Percentiles rank a stretch among this genome's conserved stretches.
Evolutionary conservation across 37 sponge, comb jelly and placozoan species (phyloP).

Genomic region (Cladorhizidae sp.): DNA sequence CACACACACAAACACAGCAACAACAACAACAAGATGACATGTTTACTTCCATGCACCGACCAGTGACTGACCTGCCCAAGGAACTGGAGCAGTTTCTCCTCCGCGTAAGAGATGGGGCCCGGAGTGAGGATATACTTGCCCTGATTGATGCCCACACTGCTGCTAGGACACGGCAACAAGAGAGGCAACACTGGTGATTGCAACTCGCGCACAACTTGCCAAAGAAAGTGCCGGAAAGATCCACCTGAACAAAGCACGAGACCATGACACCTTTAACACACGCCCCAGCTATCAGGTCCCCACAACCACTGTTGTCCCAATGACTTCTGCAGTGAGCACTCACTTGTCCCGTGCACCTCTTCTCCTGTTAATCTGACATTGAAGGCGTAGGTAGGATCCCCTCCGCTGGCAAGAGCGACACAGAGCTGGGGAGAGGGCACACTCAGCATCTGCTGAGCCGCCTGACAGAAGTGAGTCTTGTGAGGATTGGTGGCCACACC

Average conservation of each 20-base stretch:
- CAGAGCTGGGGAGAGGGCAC: conserved; percentile 87
- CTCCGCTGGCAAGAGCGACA: conserved; percentile 90
- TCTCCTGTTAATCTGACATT: conserved; percentile 94
- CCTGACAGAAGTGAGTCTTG: conserved; percentile 85
- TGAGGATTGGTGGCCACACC: conserved; percentile 34
- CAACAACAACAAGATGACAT: conserved; percentile 15
- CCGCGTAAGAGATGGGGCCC: conserved; percentile 76
- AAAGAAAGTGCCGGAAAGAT: conserved; percentile 94
- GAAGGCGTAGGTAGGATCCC: conserved; percentile 98
- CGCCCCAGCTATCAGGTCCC: no score
- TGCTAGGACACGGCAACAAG: conserved; percentile 89
- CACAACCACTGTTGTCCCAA: neutral
- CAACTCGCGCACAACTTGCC: conserved; percentile 91
- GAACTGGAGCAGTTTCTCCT: conserved; percentile 94
- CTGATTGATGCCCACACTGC: conserved; percentile 86
- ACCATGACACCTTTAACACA: neutral
- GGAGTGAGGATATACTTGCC: conserved; percentile 89
- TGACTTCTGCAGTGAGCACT: conserved; percentile 5
- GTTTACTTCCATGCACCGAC: neutral
- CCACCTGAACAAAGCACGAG: conserved; percentile 57
- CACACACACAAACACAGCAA: neutral
- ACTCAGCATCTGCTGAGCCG: conserved; percentile 78
- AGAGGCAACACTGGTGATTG: conserved; percentile 84
- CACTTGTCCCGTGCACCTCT: conserved; percentile 93
- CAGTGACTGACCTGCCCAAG: conserved; percentile 78